A percentile compares a stretch with the other conserved stretches of the same genome.
phyloP scores from a whole-genome alignment of 1,140 invertebrate species.

The Cephus cinctus region DNA sequence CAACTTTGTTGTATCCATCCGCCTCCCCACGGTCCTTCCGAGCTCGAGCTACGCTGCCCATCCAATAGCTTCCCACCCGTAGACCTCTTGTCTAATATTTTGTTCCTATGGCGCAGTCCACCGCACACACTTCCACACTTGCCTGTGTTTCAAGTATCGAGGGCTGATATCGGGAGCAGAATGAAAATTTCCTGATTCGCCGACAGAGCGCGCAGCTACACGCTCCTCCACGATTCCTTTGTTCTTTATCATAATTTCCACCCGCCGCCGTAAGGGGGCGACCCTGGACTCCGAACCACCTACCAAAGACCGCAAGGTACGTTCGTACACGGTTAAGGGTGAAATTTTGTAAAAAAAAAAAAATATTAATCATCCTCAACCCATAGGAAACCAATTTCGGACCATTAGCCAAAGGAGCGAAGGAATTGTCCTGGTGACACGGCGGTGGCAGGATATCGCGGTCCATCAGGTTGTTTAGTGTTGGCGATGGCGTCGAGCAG shows the following conservation, averaged over 20 bases:
- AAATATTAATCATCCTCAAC: background rate
- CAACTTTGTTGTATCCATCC: constrained; percentile 52
- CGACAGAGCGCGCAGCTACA: too few relatives aligned
- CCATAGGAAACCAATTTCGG: constrained; percentile 15
- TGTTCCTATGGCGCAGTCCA: constrained; percentile 39
- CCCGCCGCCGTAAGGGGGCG: too few relatives aligned
- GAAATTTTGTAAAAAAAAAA: background rate
- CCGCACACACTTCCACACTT: constrained; percentile 14
- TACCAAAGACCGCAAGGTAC: too few relatives aligned
- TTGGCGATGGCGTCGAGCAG: constrained; percentile 41
- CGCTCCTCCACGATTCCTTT: too few relatives aligned
- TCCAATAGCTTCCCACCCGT: constrained; percentile 43
- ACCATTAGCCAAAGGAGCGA: constrained; percentile 2
- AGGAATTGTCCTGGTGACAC: constrained; percentile 31
- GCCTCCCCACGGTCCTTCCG: constrained; percentile 27
- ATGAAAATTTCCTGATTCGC: constrained; percentile 50
- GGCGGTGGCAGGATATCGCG: constrained; percentile 43
- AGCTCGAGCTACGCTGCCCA: constrained; percentile 16
- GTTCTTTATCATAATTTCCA: too few relatives aligned
- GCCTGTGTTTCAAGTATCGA: constrained; percentile 46
- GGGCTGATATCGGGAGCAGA: constrained; percentile 43
- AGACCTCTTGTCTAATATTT: constrained; percentile 53
- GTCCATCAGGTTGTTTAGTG: constrained; percentile 50
- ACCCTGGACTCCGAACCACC: too few relatives aligned
- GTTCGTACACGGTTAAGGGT: too few relatives aligned